Percentiles rank a stretch among this genome's conserved stretches.
Evolutionary conservation across 1,140 invertebrate species (phyloP).

Genomic region (Tetraneura akinire): DNA sequence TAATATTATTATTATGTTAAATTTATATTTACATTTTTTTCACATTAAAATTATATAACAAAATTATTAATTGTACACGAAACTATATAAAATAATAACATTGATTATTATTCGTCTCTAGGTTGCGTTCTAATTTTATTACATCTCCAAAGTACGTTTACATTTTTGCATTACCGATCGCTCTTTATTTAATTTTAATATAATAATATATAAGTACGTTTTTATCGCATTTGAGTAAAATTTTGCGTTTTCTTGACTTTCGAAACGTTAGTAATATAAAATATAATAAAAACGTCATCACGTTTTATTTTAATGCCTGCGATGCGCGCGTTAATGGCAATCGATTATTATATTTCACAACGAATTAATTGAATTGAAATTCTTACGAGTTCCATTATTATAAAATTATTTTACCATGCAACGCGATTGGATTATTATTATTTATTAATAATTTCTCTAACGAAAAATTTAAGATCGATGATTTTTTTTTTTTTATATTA

Average conservation of each 20-base stretch:
- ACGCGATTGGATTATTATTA: too few species aligned
- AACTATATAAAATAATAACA: neutral
- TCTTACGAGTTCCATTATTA: too few species aligned
- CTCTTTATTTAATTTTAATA: too few species aligned
- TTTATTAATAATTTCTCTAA: too few species aligned
- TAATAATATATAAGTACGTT: neutral
- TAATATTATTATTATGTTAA: too few species aligned
- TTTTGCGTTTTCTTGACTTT: neutral
- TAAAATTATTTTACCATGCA: too few species aligned
- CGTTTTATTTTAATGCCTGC: too few species aligned
- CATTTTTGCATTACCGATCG: neutral
- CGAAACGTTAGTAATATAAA: neutral
- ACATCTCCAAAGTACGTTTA: neutral
- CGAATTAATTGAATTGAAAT: too few species aligned
- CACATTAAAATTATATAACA: neutral
- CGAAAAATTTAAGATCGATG: too few species aligned
- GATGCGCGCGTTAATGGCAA: too few species aligned
- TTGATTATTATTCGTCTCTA: neutral
- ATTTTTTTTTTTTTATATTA: too few species aligned
- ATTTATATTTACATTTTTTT: neutral
- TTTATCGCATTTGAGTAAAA: neutral
- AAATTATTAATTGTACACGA: neutral
- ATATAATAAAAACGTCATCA: neutral
- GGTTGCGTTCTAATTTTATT: neutral
- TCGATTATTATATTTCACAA: too few species aligned